These are phyloP conservation scores for Megalonaias nervosa DNA, from an alignment of 1,140 invertebrate genomes.

Conservation along the genomic window DNA sequence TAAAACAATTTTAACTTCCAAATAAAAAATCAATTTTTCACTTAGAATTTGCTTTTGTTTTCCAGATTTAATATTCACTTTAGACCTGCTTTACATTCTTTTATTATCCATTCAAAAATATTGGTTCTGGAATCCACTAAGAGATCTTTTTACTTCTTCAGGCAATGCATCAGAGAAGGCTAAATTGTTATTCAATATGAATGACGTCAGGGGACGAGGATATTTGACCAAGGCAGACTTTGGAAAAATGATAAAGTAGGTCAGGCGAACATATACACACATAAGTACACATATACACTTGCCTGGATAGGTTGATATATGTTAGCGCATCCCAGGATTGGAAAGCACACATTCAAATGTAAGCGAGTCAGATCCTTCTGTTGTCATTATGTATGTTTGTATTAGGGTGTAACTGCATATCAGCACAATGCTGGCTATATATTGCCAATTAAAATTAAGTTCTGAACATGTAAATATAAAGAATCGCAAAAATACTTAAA, in stretches of 20 bases:
- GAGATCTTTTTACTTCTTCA: constrained; percentile 69
- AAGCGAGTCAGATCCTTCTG: neutral
- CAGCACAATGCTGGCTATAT: too few species aligned
- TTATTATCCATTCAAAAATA: neutral
- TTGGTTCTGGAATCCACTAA: neutral
- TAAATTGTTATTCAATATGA: constrained; percentile 98
- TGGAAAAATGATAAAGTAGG: constrained; percentile 75
- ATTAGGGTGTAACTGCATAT: neutral
- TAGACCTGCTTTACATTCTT: too few species aligned
- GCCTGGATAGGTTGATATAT: neutral
- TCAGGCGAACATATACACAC: neutral
- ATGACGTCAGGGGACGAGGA: constrained; percentile 88
- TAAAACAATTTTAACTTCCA: too few species aligned
- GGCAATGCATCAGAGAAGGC: constrained; percentile 97
- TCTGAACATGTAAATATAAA: too few species aligned
- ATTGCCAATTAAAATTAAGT: too few species aligned
- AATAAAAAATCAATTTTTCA: too few species aligned
- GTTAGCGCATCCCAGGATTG: neutral
- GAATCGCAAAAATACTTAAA: too few species aligned
- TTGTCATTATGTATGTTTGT: neutral
- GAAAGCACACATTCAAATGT: neutral
- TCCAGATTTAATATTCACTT: too few species aligned
- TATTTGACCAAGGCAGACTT: constrained; percentile 74
- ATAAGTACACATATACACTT: neutral
- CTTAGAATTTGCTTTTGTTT: too few species aligned